Base-by-base conservation (phyloP, 2,113 vertebrate species). In the Chaetodon auriga region DNA sequence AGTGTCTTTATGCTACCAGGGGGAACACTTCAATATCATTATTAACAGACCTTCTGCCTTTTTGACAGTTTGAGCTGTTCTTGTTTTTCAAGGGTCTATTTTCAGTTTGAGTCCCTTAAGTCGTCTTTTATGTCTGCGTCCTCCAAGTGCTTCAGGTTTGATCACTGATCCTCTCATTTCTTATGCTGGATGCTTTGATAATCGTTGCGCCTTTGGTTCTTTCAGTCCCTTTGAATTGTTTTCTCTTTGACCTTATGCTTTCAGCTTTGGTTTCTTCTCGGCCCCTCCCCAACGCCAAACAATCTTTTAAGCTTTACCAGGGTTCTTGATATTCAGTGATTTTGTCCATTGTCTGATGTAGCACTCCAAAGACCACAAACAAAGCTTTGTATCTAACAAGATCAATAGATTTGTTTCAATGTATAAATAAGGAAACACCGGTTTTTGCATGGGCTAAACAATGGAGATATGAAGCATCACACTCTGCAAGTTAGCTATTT, bases 121-220 rank as follows among this genome's bases (percentile, higher is more conserved):
- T 54, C 48, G 14, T 83, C 88, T 85, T 83, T 87, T 55, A 79
- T 83, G 41, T 72, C 46, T 38, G 36, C 64, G 18, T 55, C 74
- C 30, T 83, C 6, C 36, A 57, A 55, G 57, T 25, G 23, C 63
- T 76, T 38, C 3, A 51, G 6, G 51, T 71, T 81, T 75, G 43
- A 69, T 43, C 58, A 82, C 10, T 15, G 18, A 85, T 81, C 51
- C 5, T 66, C 21, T 69, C 46, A 25, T 21, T 30, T 30, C 30
- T 30, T 30, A 30, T 30, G 3, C n/a, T 30, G 30, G 23, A 68
- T 19, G n/a, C 76, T 80, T 72, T 83, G 36, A 75, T 78, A 75
- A 53, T 57, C 38, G 78, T 70, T 74, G 18, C 0, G 2, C 10
- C 21, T 83, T 73, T 74, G 62, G 65, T 78, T 72, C 6, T 38